These are phyloP conservation scores for Scytalopus superciliaris DNA, from an alignment of 2,113 vertebrate genomes.

Conservation along the genomic window DNA sequence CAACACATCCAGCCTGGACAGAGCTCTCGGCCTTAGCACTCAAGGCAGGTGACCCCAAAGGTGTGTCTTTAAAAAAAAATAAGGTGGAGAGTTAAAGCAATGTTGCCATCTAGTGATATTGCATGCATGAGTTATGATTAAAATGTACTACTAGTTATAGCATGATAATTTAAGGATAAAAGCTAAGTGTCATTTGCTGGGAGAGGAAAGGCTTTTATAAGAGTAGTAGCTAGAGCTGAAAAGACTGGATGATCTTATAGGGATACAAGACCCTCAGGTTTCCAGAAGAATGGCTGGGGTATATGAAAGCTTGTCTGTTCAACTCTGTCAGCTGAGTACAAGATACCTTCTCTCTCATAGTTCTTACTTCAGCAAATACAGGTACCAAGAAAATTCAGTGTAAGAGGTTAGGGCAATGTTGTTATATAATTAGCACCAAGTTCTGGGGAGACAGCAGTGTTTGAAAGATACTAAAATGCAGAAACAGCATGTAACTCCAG, in stretches of 20 bases:
- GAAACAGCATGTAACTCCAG: background rate
- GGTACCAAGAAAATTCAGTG: background rate
- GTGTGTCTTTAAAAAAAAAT: background rate
- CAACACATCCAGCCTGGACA: background rate
- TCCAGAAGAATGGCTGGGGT: background rate
- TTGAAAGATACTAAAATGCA: background rate
- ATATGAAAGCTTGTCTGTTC: background rate
- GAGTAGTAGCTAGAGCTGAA: background rate
- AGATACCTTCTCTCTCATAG: background rate
- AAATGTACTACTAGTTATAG: background rate
- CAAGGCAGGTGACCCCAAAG: background rate
- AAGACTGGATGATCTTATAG: background rate
- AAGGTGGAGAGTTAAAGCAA: background rate
- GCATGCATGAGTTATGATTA: background rate
- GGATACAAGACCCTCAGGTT: background rate
- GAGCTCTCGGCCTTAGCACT: background rate
- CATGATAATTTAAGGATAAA: background rate
- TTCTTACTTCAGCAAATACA: background rate
- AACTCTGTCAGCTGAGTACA: background rate
- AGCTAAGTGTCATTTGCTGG: background rate
- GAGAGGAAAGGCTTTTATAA: background rate
- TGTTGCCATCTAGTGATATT: conserved; percentile 42
- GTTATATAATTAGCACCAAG: background rate
- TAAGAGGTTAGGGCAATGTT: background rate
- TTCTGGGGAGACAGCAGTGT: background rate